A percentile compares a stretch with the other conserved stretches of the same genome.
Conservation (phyloP, 2,113 vertebrate genomes). For the Cheirogaleus medius region DNA sequence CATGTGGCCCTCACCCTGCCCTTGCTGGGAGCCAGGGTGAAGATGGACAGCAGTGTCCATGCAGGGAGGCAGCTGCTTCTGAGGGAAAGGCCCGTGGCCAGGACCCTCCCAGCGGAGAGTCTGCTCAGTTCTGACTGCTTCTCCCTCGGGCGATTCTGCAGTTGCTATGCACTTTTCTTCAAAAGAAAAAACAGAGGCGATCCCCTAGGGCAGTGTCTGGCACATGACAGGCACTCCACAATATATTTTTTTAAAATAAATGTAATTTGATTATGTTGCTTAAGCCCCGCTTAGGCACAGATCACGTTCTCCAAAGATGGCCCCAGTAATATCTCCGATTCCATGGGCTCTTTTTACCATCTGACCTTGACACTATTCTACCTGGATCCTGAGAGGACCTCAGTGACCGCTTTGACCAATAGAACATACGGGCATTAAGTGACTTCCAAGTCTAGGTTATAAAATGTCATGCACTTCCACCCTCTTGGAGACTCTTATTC, state of each 20-base stretch:
- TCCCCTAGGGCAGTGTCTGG: background rate
- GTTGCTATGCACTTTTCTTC: background rate
- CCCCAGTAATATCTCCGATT: background rate
- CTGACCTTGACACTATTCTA: background rate
- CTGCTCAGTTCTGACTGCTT: background rate
- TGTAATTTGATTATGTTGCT: background rate
- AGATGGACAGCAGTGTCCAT: background rate
- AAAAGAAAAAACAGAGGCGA: background rate
- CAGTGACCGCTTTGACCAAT: background rate
- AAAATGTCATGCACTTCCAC: background rate
- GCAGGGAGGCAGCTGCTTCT: background rate
- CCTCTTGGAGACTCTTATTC: background rate
- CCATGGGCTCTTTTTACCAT: background rate
- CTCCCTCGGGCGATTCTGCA: background rate
- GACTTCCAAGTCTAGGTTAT: background rate
- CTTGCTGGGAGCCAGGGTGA: background rate
- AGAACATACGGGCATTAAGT: background rate
- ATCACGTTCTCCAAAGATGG: background rate
- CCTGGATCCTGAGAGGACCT: background rate
- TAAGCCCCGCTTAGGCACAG: background rate
- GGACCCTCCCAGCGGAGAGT: background rate
- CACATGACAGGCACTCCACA: rapidly evolving
- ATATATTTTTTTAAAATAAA: background rate
- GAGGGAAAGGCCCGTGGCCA: background rate
- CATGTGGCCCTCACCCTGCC: background rate